Conservation (phyloP, 2,888 invertebrate genomes). For the Chrysolina americana region DNA sequence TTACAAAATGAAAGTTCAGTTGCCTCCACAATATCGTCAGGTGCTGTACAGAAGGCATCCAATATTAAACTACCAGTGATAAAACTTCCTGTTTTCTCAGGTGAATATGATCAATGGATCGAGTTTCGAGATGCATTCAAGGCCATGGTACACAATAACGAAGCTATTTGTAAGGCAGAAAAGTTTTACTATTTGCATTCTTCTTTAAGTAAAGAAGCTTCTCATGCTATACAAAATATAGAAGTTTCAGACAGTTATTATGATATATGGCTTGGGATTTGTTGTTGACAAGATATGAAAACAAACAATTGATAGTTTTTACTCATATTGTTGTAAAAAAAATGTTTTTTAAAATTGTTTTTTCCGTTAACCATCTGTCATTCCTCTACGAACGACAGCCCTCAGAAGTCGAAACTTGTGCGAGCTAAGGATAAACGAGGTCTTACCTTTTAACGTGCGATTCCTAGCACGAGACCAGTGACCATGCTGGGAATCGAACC, state of each 20-base stretch:
- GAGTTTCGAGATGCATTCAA: constrained; percentile 38
- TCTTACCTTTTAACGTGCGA: too few relatives aligned
- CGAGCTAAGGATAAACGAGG: too few relatives aligned
- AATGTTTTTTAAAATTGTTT: too few relatives aligned
- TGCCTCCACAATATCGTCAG: background rate
- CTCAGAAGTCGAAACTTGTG: too few relatives aligned
- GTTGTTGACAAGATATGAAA: too few relatives aligned
- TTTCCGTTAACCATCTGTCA: too few relatives aligned
- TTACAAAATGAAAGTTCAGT: background rate
- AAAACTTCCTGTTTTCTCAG: constrained; percentile 19
- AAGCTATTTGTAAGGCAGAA: constrained; percentile 32
- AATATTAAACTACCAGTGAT: constrained; percentile 5
- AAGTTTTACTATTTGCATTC: constrained; percentile 40
- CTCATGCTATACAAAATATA: constrained; percentile 34
- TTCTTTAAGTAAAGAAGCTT: constrained; percentile 32
- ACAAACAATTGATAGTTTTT: too few relatives aligned
- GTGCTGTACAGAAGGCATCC: background rate
- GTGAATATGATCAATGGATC: constrained; percentile 33
- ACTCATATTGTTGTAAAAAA: too few relatives aligned
- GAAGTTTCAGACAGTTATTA: constrained; percentile 38
- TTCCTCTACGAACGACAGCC: too few relatives aligned
- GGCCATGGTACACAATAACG: constrained; percentile 43
- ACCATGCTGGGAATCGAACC: too few relatives aligned
- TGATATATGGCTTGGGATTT: constrained; percentile 4
- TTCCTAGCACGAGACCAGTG: too few relatives aligned